Evolutionary conservation across 1,140 invertebrate species (phyloP).

Genomic region (Holcopasites calliopsidis): DNA sequence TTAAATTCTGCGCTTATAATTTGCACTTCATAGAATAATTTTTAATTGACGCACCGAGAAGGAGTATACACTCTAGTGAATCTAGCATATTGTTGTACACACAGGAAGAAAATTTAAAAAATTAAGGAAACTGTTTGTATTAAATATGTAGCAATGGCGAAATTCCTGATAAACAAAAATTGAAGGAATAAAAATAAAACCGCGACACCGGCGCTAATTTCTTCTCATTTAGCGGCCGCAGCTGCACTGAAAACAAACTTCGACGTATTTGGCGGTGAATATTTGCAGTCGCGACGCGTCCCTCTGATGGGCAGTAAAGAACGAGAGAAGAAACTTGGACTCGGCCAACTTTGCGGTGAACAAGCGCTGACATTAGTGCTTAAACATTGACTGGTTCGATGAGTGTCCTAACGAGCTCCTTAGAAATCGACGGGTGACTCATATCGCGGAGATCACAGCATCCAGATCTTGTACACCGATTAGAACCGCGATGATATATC

Average conservation of each 20-base stretch:
- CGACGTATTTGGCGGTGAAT: slow-evolving; percentile 42
- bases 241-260: slow-evolving; percentile 34
- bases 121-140: too few relatives aligned
- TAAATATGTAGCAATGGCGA: too few relatives aligned
- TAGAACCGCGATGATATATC: slow-evolving; percentile 35
- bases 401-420: slow-evolving; percentile 34
- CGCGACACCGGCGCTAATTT: slow-evolving; percentile 21
- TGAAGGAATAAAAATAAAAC: too few relatives aligned
- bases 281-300: slow-evolving; percentile 19
- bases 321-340: slow-evolving; percentile 30
- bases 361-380: slow-evolving; percentile 38
- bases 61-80: too few relatives aligned
- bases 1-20: too few relatives aligned
- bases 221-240: slow-evolving; percentile 34
- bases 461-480: not conserved
- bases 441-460: slow-evolving; percentile 8
- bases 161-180: too few relatives aligned
- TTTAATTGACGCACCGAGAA: too few relatives aligned
- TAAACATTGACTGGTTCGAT: slow-evolving; percentile 8
- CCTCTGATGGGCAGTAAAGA: not conserved
- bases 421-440: slow-evolving; percentile 17
- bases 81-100: too few relatives aligned
- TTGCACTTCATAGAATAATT: too few relatives aligned
- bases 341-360: slow-evolving; percentile 31
- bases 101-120: too few relatives aligned